phyloP scores from a whole-genome alignment of 2,113 vertebrate species.

The Notarius quadriscutis region DNA sequence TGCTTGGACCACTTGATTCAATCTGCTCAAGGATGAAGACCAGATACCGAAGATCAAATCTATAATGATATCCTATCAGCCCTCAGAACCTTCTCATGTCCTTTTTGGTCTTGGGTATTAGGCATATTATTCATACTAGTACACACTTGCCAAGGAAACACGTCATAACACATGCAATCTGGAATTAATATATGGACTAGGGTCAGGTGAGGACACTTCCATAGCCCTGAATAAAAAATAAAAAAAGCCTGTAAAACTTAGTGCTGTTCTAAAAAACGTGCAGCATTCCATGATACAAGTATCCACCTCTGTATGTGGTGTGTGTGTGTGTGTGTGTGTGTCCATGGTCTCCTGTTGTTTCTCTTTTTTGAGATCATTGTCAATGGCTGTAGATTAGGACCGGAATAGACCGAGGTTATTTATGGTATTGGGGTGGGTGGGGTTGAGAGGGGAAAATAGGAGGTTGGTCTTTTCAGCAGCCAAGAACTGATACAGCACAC shows the following conservation, averaged over 20 bases:
- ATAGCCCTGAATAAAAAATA: neutral
- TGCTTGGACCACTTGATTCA: too few relatives aligned
- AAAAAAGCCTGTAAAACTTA: neutral
- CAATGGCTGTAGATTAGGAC: neutral
- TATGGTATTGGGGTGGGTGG: neutral
- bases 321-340: neutral
- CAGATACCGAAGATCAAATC: too few relatives aligned
- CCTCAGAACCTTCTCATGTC: too few relatives aligned
- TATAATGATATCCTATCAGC: too few relatives aligned
- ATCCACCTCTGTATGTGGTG: neutral
- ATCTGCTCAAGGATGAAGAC: too few relatives aligned
- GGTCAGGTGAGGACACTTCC: neutral
- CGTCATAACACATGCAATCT: neutral
- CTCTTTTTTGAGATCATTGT: neutral
- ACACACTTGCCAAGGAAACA: neutral
- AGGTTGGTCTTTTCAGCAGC: neutral
- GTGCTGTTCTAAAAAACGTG: neutral
- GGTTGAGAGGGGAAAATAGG: neutral
- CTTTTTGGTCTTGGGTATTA: too few relatives aligned
- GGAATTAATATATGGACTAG: neutral
- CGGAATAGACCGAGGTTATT: neutral
- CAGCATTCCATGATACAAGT: neutral
- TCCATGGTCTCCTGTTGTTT: neutral
- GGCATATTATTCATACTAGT: too few relatives aligned
- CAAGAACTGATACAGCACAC: neutral